Conservation (phyloP, 1,140 invertebrate genomes). For the Cotesia glomerata region DNA sequence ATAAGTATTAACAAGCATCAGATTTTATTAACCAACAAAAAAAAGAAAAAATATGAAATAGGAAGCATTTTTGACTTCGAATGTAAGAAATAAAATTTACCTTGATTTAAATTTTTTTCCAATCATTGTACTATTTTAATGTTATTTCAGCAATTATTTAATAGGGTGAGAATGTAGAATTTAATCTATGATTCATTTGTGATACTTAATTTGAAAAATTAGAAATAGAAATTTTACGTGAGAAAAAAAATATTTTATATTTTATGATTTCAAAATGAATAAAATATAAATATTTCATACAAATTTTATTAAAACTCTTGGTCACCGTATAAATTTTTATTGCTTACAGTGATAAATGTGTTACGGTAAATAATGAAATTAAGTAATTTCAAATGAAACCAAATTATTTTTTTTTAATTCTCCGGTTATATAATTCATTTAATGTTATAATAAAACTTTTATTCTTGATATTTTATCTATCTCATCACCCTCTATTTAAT, state of each 20-base stretch:
- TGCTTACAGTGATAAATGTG: no score
- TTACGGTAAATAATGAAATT: no score
- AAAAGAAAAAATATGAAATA: slow-evolving; percentile 1
- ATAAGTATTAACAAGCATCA: neutral
- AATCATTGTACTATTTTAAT: neutral
- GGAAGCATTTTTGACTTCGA: neutral
- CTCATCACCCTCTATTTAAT: neutral
- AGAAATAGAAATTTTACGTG: no score
- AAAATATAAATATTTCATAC: no score
- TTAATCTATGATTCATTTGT: neutral
- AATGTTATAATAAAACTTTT: neutral
- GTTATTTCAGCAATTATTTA: neutral
- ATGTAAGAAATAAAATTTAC: neutral
- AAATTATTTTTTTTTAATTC: no score
- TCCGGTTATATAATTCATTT: neutral
- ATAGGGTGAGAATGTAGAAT: slow-evolving; percentile 16
- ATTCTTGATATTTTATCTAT: slow-evolving; percentile 8
- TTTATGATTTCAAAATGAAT: no score
- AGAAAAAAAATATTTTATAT: no score
- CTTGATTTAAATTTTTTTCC: neutral
- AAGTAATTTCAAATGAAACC: no score
- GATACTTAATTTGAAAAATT: neutral
- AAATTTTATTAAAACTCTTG: no score
- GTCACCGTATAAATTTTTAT: no score
- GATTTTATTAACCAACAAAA: slow-evolving; percentile 12